Conservation (phyloP, 2,888 invertebrate genomes). For the Desoria tigrina region DNA sequence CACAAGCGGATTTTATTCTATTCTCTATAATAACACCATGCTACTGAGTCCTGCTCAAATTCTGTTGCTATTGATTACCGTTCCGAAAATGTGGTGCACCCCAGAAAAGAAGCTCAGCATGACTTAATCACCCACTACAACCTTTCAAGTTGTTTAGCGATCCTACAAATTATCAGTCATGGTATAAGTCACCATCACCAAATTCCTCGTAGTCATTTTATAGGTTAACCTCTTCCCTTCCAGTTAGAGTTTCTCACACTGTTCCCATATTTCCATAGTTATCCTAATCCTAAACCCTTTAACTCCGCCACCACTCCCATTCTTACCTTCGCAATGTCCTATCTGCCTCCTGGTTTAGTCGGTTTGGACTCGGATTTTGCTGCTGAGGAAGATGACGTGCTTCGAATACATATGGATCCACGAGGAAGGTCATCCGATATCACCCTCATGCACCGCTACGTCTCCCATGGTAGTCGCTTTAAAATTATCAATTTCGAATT, state of each 20-base stretch:
- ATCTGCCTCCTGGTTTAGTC: constrained; percentile 9
- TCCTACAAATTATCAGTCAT: too few species aligned
- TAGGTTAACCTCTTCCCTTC: too few species aligned
- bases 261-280: too few species aligned
- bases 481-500: background rate
- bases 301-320: background rate
- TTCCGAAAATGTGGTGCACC: background rate
- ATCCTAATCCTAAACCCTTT: background rate
- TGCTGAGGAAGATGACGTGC: constrained; percentile 17
- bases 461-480: background rate
- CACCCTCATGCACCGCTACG: constrained; percentile 26
- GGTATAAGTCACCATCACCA: too few species aligned
- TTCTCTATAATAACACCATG: too few species aligned
- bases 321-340: constrained; percentile 2
- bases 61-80: constrained; percentile 10
- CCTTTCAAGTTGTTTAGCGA: too few species aligned
- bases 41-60: too few species aligned
- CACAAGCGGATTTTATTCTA: too few species aligned
- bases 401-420: background rate
- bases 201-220: too few species aligned
- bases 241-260: too few species aligned
- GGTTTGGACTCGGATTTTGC: background rate
- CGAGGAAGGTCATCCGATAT: constrained; percentile 3
- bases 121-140: too few species aligned
- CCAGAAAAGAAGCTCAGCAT: too few species aligned